phyloP scores from a whole-genome alignment of 2,113 vertebrate species.

The Hippoglossus stenolepis region DNA sequence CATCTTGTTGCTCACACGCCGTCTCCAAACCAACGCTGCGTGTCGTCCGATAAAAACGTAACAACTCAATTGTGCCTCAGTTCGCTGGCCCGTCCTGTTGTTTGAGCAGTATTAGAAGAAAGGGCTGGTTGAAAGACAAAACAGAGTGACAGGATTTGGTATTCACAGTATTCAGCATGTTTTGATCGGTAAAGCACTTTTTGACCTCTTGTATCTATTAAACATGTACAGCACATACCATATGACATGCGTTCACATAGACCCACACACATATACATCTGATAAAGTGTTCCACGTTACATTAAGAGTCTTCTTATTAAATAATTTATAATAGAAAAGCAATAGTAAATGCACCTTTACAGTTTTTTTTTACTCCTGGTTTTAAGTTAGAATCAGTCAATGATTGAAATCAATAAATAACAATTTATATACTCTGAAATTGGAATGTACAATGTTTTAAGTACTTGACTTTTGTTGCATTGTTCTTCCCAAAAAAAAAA shows the following conservation, averaged over 20 bases:
- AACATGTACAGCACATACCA: constrained; percentile 70
- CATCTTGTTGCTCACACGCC: constrained; percentile 13
- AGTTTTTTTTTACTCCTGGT: constrained; percentile 56
- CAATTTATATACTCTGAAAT: constrained; percentile 73
- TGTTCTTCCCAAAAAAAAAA: constrained; percentile 71
- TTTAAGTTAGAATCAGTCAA: constrained; percentile 56
- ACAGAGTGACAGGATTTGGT: constrained; percentile 76
- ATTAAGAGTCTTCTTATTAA: constrained; percentile 69
- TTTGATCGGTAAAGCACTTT: constrained; percentile 85
- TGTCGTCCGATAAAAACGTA: constrained; percentile 7
- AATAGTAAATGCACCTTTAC: constrained; percentile 76
- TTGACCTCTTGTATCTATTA: constrained; percentile 68
- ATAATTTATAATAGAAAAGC: constrained; percentile 78
- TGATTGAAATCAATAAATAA: constrained; percentile 75
- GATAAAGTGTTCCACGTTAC: constrained; percentile 75
- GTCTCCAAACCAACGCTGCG: constrained; percentile 1
- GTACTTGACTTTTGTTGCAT: constrained; percentile 72
- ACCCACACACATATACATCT: constrained; percentile 72
- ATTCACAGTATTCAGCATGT: constrained; percentile 85
- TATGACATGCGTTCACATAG: constrained; percentile 73
- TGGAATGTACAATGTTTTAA: constrained; percentile 81
- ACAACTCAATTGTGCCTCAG: constrained; percentile 5
- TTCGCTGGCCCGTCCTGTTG: constrained; percentile 12
- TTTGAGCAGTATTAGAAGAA: constrained; percentile 28
- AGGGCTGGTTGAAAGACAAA: constrained; percentile 56